Base-by-base conservation (phyloP, 2,113 vertebrate genomes). In the Phaethon lepturus region DNA sequence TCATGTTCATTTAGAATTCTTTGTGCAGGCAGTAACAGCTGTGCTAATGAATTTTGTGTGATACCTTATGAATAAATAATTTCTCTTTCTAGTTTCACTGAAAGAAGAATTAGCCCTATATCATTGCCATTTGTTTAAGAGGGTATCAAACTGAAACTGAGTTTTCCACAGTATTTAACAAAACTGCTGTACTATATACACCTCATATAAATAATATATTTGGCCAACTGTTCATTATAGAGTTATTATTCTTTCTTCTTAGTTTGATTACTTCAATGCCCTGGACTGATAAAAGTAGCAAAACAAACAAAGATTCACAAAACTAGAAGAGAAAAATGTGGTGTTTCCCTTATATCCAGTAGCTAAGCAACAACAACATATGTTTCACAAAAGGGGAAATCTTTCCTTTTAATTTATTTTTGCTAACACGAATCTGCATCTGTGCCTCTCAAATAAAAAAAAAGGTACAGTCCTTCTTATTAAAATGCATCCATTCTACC, bases 1-100 rank as follows among this genome's bases (percentile, higher is more conserved):
- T 84, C 92, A 85, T 77, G 78, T 93, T 97, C 77, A 97, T 97
- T 96, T 95, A 82, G 92, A 96, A 97, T 97, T 97, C 97, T 94
- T 91, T 90, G 72, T 82, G 88, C 90, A 92, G 94, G 84, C 73
- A 5, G 84, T 63, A 94, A 92, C 97, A 98, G 90, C 94, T 97
- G 96, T 80, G 94, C 93, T 97, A 97, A 98, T 95, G 89, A 97
- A 96, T 96, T 96, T 98, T 84, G 56, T 91, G 94, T 0, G 3
- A 87, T 91, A 93, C 49, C 26, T 96, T 95, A 86, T 95, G 93
- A 97, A 98, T 97, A 97, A 97, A 93, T 88, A 93, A 95, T 97
- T 89, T 95, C 47, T 28, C 50, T 81, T 95, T 82, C 90, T 77
- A 56, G 75, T 83, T 87, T 75, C 1, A 0, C 66, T 78, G 73